Evolutionary conservation across 2,888 invertebrate species (phyloP).

Genomic region (Chymomyza caudatula): DNA sequence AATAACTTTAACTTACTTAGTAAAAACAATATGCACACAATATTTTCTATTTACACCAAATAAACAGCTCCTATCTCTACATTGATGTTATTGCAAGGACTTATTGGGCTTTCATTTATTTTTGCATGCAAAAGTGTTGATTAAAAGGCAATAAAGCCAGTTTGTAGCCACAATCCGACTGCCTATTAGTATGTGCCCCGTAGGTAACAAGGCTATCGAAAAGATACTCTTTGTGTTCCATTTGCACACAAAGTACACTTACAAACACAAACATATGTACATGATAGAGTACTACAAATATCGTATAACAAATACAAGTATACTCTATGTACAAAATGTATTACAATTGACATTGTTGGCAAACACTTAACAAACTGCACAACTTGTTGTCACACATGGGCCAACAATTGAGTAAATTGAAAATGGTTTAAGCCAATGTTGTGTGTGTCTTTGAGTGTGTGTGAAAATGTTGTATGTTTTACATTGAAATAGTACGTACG

Average conservation of each 20-base stretch:
- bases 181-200: neutral
- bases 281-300: neutral
- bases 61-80: too few relatives aligned
- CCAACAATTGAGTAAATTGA: slow-evolving; percentile 25
- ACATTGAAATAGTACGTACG: slow-evolving; percentile 20
- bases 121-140: neutral
- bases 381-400: slow-evolving; percentile 26
- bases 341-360: neutral
- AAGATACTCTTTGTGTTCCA: neutral
- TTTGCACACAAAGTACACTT: neutral
- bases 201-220: neutral
- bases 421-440: slow-evolving; percentile 24
- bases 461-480: neutral
- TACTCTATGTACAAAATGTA: neutral
- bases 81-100: neutral
- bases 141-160: neutral
- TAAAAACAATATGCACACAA: too few relatives aligned
- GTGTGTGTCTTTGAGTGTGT: neutral
- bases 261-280: too few relatives aligned
- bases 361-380: slow-evolving; percentile 21
- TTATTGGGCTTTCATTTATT: neutral
- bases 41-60: too few relatives aligned
- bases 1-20: too few relatives aligned
- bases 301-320: neutral
- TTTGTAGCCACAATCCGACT: neutral